Evolutionary conservation across 2,888 invertebrate genomes (phyloP).

Genomic region (Ophion slaviceki): DNA sequence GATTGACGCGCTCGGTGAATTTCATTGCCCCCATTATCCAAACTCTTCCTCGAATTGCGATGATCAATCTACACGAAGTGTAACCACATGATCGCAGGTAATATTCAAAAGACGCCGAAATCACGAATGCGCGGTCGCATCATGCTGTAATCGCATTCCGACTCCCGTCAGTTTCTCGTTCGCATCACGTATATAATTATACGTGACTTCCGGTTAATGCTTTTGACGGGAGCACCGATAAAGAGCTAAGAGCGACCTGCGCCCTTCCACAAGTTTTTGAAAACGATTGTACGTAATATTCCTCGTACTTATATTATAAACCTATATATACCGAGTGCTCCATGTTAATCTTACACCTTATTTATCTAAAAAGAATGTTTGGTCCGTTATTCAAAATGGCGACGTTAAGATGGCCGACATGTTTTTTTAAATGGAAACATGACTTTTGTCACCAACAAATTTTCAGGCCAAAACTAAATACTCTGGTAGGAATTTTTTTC

Average conservation of each 20-base stretch:
- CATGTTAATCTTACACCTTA: background rate
- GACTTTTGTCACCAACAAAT: too few relatives aligned
- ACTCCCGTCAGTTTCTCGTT: conserved; percentile 35
- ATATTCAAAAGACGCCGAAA: conserved; percentile 36
- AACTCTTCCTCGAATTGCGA: background rate
- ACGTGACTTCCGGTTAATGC: conserved; percentile 59
- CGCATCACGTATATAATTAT: conserved; percentile 35
- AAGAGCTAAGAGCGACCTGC: conserved; percentile 28
- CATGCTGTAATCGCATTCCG: conserved; percentile 34
- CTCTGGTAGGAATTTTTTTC: too few relatives aligned
- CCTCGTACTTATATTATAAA: background rate
- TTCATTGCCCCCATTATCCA: background rate
- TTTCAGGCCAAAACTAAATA: too few relatives aligned
- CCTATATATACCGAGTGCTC: too few relatives aligned
- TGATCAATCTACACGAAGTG: conserved; percentile 33
- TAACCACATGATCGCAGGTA: background rate
- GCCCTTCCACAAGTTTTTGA: conserved; percentile 47
- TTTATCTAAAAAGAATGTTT: too few relatives aligned
- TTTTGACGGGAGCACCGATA: conserved; percentile 13
- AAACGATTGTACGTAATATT: conserved; percentile 26
- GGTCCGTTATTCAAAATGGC: too few relatives aligned
- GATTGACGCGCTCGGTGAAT: background rate
- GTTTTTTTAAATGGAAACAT: too few relatives aligned
- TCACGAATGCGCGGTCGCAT: conserved; percentile 7
- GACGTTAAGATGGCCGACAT: too few relatives aligned